Conservation (phyloP, 2,888 invertebrate species). For the Prenolepis imparis region DNA sequence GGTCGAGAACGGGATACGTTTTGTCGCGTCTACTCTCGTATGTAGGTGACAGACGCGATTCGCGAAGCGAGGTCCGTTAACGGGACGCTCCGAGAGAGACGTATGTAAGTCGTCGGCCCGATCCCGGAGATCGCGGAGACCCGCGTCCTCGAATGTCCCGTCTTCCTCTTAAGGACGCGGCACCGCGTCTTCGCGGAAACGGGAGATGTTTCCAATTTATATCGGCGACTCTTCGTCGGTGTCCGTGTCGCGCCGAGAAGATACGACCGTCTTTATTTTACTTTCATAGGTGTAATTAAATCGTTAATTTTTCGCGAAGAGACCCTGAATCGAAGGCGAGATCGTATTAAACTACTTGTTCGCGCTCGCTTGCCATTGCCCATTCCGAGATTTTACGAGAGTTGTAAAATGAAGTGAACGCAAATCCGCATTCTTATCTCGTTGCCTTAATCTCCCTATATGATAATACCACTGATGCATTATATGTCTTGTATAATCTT, state of each 20-base stretch:
- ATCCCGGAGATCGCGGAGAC: constrained; percentile 63
- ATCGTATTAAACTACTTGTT: background rate
- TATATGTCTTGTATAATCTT: no score
- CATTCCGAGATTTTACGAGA: constrained; percentile 14
- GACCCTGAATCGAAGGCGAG: background rate
- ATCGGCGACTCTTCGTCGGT: background rate
- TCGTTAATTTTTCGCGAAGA: background rate
- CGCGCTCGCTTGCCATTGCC: background rate
- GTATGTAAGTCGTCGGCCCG: constrained; percentile 44
- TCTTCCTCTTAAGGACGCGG: constrained; percentile 67
- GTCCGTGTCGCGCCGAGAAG: background rate
- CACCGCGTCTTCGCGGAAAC: constrained; percentile 31
- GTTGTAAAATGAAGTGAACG: background rate
- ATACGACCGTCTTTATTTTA: background rate
- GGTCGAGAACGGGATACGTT: constrained; percentile 44
- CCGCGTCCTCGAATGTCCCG: constrained; percentile 64
- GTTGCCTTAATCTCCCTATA: background rate
- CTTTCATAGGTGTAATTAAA: constrained; percentile 27
- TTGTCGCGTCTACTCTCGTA: constrained; percentile 57
- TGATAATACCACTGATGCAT: background rate
- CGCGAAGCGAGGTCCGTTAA: constrained; percentile 62
- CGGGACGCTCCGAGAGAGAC: constrained; percentile 52
- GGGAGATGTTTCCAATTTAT: constrained; percentile 21
- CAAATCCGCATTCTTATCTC: constrained; percentile 9
- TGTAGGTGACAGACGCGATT: constrained; percentile 72